These are phyloP conservation scores for Rhinoderma darwinii DNA, from an alignment of 2,113 vertebrate genomes.

Conservation along the genomic window DNA sequence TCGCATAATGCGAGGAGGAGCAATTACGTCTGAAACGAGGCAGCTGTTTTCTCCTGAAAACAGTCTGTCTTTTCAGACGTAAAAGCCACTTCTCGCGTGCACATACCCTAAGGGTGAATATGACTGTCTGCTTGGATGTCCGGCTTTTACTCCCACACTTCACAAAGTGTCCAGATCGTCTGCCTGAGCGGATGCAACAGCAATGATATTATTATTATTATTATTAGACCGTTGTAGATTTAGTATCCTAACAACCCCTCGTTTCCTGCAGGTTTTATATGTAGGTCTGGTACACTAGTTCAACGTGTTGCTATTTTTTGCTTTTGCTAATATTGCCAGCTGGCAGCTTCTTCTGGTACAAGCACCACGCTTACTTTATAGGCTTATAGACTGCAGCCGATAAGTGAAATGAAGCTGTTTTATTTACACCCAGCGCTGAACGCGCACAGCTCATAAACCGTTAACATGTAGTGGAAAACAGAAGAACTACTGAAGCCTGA, in stretches of 20 bases:
- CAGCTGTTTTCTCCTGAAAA: too few relatives aligned
- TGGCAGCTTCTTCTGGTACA: background rate
- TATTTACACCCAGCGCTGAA: background rate
- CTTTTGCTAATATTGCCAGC: background rate
- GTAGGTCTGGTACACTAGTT: background rate
- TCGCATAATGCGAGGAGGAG: too few relatives aligned
- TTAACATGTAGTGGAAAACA: background rate
- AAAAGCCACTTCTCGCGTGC: too few relatives aligned
- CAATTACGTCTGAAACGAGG: too few relatives aligned
- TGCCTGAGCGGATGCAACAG: too few relatives aligned
- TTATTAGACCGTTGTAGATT: background rate
- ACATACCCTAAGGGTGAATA: too few relatives aligned
- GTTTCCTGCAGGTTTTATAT: background rate
- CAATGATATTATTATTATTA: too few relatives aligned
- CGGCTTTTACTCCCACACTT: too few relatives aligned
- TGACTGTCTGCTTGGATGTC: too few relatives aligned
- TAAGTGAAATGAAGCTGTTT: background rate
- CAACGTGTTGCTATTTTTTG: background rate
- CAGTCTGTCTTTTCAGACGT: too few relatives aligned
- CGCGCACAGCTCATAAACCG: background rate
- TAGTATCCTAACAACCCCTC: too few relatives aligned
- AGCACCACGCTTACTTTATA: background rate
- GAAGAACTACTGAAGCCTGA: background rate
- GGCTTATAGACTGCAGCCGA: background rate
- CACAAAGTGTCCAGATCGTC: too few relatives aligned